Evolutionary conservation across 2,113 vertebrate species (phyloP).

Genomic region (Urocynchramus pylzowi): DNA sequence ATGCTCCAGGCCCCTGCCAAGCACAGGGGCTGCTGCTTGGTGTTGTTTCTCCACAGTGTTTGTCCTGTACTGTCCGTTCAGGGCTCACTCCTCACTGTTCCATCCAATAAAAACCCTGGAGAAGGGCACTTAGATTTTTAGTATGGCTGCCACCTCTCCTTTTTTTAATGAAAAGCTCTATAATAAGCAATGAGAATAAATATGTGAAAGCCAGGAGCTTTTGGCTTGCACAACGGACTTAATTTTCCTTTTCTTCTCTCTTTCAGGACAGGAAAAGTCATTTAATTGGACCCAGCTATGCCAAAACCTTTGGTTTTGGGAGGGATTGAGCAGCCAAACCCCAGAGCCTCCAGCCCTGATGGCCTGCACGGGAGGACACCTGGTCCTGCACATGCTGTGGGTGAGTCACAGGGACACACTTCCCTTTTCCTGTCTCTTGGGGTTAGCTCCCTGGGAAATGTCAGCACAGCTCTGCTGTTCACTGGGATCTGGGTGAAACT

Average conservation of each 20-base stretch:
- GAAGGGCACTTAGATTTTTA: background rate
- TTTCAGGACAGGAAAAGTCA: background rate
- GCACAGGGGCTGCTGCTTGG: background rate
- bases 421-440: background rate
- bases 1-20: background rate
- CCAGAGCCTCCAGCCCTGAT: background rate
- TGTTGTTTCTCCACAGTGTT: background rate
- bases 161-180: background rate
- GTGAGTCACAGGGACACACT: background rate
- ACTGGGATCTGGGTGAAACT: background rate
- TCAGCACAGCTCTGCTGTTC: background rate
- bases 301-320: background rate
- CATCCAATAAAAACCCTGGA: background rate
- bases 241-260: background rate
- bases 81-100: background rate
- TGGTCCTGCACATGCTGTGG: background rate
- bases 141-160: background rate
- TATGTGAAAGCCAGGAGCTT: background rate
- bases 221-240: background rate
- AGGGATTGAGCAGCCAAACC: background rate
- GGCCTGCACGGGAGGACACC: background rate
- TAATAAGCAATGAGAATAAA: background rate
- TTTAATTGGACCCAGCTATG: background rate
- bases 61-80: background rate
- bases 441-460: background rate